Percentiles rank a stretch among this genome's conserved stretches.
Evolutionary conservation across 2,797 vertebrate species (phyloP).

Genomic region (Cercopithecus petaurista): DNA sequence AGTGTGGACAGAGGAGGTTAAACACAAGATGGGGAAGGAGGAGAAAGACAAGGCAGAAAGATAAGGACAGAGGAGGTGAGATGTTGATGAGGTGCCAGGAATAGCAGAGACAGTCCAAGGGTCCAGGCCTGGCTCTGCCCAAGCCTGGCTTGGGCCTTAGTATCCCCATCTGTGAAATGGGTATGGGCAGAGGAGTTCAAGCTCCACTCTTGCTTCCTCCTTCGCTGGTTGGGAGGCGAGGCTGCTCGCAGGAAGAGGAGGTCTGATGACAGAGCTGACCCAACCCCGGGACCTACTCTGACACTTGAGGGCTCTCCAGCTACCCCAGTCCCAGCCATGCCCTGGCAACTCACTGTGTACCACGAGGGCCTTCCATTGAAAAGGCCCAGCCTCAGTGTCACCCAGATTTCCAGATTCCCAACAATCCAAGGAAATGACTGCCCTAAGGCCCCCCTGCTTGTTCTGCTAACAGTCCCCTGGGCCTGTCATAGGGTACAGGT

Average conservation of each 20-base stretch:
- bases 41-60: neutral
- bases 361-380: neutral
- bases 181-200: no score
- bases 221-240: neutral
- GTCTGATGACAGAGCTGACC: neutral
- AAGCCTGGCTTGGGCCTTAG: neutral
- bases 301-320: rapidly evolving
- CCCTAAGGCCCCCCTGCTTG: neutral
- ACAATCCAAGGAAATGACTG: neutral
- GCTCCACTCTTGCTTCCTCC: neutral
- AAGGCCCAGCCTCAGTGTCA: neutral
- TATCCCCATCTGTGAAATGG: neutral
- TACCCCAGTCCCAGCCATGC: rapidly evolving
- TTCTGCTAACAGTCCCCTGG: neutral
- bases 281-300: neutral
- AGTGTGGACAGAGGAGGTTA: neutral
- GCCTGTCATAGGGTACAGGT: neutral
- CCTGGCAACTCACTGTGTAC: neutral
- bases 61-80: neutral
- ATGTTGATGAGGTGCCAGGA: neutral
- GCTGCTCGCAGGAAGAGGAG: neutral
- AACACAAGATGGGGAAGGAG: neutral
- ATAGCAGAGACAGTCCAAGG: neutral
- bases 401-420: neutral
- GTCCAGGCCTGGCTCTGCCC: neutral